These are phyloP conservation scores for Erinaceus europaeus DNA, from an alignment of 2,113 vertebrate species.

Conservation along the genomic window DNA sequence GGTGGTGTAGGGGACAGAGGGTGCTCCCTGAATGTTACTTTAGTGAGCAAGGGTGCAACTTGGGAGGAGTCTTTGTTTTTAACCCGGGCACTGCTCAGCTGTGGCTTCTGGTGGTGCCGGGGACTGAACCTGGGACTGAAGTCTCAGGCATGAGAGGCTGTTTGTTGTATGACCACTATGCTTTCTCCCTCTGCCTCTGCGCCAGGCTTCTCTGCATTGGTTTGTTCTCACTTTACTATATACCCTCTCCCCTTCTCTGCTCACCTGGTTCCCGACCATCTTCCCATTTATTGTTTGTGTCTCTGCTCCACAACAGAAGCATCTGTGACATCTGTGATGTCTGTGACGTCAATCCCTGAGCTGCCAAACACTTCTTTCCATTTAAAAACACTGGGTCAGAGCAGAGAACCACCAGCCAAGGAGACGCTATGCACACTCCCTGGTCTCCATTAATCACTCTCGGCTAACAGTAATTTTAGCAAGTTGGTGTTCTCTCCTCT, in stretches of 20 bases:
- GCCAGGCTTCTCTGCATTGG: neutral
- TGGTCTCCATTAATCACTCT: neutral
- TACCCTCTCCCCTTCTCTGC: neutral
- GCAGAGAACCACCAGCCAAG: neutral
- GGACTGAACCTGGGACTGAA: no score
- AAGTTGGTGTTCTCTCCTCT: constrained; percentile 9
- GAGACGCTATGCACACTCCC: neutral
- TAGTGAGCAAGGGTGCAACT: neutral
- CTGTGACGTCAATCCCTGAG: neutral
- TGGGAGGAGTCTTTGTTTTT: no score
- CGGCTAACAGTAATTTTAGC: neutral
- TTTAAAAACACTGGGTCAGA: neutral
- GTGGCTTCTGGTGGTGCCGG: no score
- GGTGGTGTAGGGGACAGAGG: neutral
- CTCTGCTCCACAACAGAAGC: neutral
- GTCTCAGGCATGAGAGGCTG: neutral
- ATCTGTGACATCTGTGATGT: no score
- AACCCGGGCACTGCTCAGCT: no score
- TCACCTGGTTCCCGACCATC: neutral
- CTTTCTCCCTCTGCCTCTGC: neutral
- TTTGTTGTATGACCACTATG: no score
- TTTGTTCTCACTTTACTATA: neutral
- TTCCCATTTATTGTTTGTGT: neutral
- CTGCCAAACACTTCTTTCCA: neutral
- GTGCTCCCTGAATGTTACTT: fast-evolving